Conservation (phyloP, 2,797 vertebrate genomes). For the Decapterus maruadsi region DNA sequence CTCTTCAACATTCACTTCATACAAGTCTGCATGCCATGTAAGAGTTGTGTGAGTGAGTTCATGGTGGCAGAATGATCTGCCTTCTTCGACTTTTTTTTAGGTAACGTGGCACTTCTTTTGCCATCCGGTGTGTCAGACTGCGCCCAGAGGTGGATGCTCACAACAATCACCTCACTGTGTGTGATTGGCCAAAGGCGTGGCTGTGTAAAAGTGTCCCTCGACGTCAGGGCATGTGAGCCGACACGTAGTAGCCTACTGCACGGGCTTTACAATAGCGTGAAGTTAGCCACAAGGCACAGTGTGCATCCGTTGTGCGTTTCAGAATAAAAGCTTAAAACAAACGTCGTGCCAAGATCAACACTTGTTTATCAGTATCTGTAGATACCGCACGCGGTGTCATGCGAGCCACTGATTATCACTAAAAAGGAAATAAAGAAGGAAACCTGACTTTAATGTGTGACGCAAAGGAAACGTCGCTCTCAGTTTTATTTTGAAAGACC, state of each 20-base stretch:
- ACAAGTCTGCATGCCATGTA: background rate
- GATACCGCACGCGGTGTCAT: fast-evolving
- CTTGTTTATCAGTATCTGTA: fast-evolving
- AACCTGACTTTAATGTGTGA: fast-evolving
- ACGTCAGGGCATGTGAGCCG: slow-evolving; percentile 51
- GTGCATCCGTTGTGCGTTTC: slow-evolving; percentile 22
- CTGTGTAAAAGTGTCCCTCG: background rate
- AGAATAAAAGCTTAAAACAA: slow-evolving; percentile 13
- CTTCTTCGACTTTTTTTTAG: background rate
- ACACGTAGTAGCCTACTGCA: slow-evolving; percentile 21
- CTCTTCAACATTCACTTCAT: no score
- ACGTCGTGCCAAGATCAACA: fast-evolving
- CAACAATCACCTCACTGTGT: slow-evolving; percentile 72
- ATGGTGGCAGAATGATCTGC: background rate
- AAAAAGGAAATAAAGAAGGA: fast-evolving
- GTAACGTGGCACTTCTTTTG: slow-evolving; percentile 71
- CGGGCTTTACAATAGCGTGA: background rate
- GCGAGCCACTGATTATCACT: fast-evolving
- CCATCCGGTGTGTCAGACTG: background rate
- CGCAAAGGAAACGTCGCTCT: fast-evolving
- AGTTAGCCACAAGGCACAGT: fast-evolving
- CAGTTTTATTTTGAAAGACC: slow-evolving; percentile 49
- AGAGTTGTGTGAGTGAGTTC: background rate
- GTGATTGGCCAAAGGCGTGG: slow-evolving; percentile 45
- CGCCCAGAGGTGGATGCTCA: slow-evolving; percentile 17